Base-by-base conservation (phyloP, 1,140 invertebrate species). In the Drosophila azteca region DNA sequence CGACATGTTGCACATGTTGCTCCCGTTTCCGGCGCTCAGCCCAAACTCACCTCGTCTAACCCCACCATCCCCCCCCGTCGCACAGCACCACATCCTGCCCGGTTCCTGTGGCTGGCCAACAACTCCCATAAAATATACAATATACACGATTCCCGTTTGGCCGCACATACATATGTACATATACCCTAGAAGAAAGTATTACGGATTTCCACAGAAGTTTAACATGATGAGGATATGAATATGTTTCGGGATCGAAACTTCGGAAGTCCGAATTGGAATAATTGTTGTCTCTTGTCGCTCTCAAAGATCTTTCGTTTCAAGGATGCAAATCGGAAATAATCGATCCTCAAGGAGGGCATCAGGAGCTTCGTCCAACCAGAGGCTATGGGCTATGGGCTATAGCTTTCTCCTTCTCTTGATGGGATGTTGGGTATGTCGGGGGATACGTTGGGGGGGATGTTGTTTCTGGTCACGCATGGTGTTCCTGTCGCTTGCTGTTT, bases 1-100 rank as follows among this genome's bases (percentile, higher is more conserved):
- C 79, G 84, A 88, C 83, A 88, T 88, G 82, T 85, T 85, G 81
- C 82, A 85, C 81, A 85, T 85, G 83, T 88, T 88, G 83, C 83
- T 87, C 78, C 71, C 84, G 83, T 87, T 87, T 87, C 83, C 83
- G 83, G 59, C 74, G 35, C 67, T 57, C 29, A 41, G 44, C 48
- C 26, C 59, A 58, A 54, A 50, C 45, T 69, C 41, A 52, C 62
- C 62, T 52, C 44, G 13, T 45, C 66, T 31, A 46, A 44, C 13
- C 44, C 44, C 44, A 50, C 17, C 59, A 41, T 49, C 49, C 35
- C 17, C 17, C 17, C 17, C n/a, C n/a, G n/a, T n/a, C n/a, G n/a
- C n/a, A 1, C 17, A 20, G 17, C 17, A 20, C 17, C 61, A 44
- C 22, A 11, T 7, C 11, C 11, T 6, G 20, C 13, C 29, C 17